Evolutionary conservation across 2,113 vertebrate species (phyloP).

Genomic region (Zosterops hypoxanthus): DNA sequence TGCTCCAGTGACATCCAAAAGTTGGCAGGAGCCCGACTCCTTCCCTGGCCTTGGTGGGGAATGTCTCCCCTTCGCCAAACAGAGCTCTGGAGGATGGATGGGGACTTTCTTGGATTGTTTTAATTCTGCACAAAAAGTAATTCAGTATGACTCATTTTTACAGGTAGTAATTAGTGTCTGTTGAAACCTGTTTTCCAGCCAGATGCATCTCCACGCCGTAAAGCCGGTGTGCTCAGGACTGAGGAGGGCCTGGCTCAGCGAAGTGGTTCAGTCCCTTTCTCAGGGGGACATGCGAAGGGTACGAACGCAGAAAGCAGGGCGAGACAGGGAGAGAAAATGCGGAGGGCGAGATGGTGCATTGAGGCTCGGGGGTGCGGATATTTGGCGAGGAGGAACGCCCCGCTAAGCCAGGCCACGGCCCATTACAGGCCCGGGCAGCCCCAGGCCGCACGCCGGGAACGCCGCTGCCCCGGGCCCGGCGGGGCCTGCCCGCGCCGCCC

Average conservation of each 20-base stretch:
- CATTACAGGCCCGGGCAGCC: not conserved
- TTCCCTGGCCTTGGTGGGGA: not conserved
- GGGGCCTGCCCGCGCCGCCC: too few relatives aligned
- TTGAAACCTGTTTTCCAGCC: not conserved
- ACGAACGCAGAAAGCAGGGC: not conserved
- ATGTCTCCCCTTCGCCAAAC: not conserved
- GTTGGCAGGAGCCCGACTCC: not conserved
- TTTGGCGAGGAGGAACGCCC: not conserved
- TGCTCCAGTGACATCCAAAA: not conserved
- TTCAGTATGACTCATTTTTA: not conserved
- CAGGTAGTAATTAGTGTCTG: not conserved
- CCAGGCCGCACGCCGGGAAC: not conserved
- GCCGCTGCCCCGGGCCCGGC: too few relatives aligned
- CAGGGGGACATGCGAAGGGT: rapidly evolving
- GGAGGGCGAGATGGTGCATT: rapidly evolving
- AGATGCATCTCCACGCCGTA: rapidly evolving
- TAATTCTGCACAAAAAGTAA: not conserved
- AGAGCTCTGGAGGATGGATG: not conserved
- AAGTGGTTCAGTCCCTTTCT: not conserved
- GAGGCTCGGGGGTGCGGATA: rapidly evolving
- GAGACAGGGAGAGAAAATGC: not conserved
- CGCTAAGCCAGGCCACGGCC: rapidly evolving
- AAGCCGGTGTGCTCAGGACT: not conserved
- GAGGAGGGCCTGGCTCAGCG: not conserved
- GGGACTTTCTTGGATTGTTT: not conserved